phyloP scores from a whole-genome alignment of 2,113 vertebrate species.

The Tympanuchus pallidicinctus region DNA sequence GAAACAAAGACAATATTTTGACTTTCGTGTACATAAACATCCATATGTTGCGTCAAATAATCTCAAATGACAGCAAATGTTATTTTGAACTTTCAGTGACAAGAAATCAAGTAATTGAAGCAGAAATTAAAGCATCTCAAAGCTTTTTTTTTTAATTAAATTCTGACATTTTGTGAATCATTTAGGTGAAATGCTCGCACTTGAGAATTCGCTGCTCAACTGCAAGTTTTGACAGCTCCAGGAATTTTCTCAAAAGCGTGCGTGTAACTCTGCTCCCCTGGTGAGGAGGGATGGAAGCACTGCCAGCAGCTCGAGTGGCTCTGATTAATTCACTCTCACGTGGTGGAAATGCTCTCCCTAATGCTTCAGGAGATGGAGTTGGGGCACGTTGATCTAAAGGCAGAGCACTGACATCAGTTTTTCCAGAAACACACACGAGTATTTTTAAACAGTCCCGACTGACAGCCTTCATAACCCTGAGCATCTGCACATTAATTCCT shows the following conservation, averaged over 20 bases:
- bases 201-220: background rate
- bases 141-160: background rate
- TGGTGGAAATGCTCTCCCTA: background rate
- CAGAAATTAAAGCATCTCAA: background rate
- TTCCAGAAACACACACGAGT: background rate
- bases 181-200: background rate
- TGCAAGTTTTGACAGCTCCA: background rate
- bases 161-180: background rate
- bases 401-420: background rate
- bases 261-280: accelerated
- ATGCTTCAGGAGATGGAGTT: background rate
- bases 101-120: background rate
- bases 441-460: background rate
- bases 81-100: background rate
- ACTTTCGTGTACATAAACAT: background rate
- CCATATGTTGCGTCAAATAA: background rate
- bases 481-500: background rate
- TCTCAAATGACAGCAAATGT: background rate
- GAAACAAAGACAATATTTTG: background rate
- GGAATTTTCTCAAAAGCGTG: accelerated
- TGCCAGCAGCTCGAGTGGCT: background rate
- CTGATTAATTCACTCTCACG: accelerated
- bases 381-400: background rate
- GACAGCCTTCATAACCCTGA: background rate
- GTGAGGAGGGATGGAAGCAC: background rate